Base-by-base conservation (phyloP, 1,140 invertebrate genomes). In the Drosophila lini region DNA sequence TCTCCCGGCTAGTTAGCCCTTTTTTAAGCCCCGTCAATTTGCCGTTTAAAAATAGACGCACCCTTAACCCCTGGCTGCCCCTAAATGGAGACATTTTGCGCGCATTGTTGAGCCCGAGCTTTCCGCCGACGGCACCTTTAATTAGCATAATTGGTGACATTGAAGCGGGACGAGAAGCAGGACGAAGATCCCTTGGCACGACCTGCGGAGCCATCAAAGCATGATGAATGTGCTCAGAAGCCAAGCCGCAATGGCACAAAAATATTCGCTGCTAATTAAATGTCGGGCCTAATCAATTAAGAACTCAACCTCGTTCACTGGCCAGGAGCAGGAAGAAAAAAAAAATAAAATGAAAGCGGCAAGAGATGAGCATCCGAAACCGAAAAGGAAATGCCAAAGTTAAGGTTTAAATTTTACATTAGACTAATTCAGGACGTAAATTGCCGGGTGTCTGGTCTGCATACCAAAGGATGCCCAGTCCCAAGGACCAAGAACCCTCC, bases 371-470 rank as follows among this genome's bases (percentile, higher is more conserved):
- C 55, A 63, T 16, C 32, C 16, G 13, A n/a, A 38, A 38, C n/a
- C 22, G 61, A 22, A 38, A 67, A 67, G 47, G 38, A 64, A 56
- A 55, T 32, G 63, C 48, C 61, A 42, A 67, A 42, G 53, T 38
- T 62, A 34, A 62, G 55, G 50, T 69, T 69, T 85, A 65, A 75
- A 90, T 90, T 90, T 78, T 90, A 86, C 82, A 90, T 90, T 86
- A 90, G 75, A 79, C 86, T 90, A 90, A 86, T 90, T 86, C 73
- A 86, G 75, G 73, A 71, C 64, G 90, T 85, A 90, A 90, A 90
- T 90, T 90, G 78, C 63, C 64, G 75, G 55, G 63, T 65, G 76
- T 68, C 78, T 90, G 75, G 36, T 48, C 71, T 65, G 86, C 70
- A 90, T 90, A 85, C 85, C 61, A 90, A 90, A 74, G 47, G 55